These are phyloP conservation scores for Balanococcus diminutus DNA, from an alignment of 2,888 invertebrate genomes.

Conservation along the genomic window DNA sequence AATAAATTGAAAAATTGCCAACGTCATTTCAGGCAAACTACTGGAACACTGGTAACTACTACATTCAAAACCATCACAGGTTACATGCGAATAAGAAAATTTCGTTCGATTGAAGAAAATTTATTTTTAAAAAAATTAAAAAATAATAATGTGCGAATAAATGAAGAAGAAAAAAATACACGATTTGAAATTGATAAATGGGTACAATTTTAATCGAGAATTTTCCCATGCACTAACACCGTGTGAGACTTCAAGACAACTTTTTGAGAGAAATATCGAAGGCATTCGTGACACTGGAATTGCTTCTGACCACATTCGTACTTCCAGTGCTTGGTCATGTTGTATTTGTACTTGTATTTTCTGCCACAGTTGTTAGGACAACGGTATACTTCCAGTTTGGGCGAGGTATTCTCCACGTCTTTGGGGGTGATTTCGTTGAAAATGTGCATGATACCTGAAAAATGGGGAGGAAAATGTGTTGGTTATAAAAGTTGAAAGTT, in stretches of 20 bases:
- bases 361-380: slow-evolving; percentile 56
- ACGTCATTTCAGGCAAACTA: background rate
- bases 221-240: slow-evolving; percentile 63
- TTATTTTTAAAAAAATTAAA: too few relatives aligned
- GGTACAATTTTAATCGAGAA: background rate
- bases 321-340: slow-evolving; percentile 54
- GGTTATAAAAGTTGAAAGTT: background rate
- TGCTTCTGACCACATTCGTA: slow-evolving; percentile 55
- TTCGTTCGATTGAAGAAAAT: background rate
- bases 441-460: background rate
- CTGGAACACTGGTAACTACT: slow-evolving; percentile 34
- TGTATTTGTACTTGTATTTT: slow-evolving; percentile 52
- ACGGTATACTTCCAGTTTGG: background rate
- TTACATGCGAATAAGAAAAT: background rate
- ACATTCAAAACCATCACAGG: background rate
- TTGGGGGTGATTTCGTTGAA: background rate
- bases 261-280: slow-evolving; percentile 60
- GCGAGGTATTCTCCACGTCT: background rate
- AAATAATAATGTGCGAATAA: too few relatives aligned
- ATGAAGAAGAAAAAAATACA: background rate
- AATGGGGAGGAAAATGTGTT: background rate
- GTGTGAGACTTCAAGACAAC: slow-evolving; percentile 66
- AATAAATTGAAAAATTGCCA: background rate
- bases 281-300: slow-evolving; percentile 29
- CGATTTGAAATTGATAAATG: background rate